These are phyloP conservation scores for Danio aesculapii DNA, from an alignment of 2,797 vertebrate species.

Conservation along the genomic window DNA sequence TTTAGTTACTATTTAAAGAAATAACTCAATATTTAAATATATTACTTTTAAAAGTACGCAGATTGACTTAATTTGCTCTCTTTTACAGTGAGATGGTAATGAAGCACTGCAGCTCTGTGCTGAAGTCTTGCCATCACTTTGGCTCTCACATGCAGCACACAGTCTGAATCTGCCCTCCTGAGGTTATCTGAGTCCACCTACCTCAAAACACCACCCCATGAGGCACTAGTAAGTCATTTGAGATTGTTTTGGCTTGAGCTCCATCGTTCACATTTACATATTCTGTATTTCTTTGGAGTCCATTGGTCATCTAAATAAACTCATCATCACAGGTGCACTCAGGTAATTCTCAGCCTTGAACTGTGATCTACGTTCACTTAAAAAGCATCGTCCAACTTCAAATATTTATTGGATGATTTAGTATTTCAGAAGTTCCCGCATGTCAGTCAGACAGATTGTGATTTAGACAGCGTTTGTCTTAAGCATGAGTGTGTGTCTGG, in stretches of 20 bases:
- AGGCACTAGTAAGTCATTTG: conserved; percentile 43
- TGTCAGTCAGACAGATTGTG: conserved; percentile 52
- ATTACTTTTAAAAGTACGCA: neutral
- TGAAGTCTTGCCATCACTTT: conserved; percentile 7
- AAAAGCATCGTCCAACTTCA: neutral
- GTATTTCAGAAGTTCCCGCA: neutral
- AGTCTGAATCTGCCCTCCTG: conserved; percentile 30
- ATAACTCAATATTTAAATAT: too few species aligned
- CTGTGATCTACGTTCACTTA: neutral
- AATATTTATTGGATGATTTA: neutral
- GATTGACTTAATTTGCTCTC: conserved; percentile 9
- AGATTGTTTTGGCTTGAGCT: conserved; percentile 32
- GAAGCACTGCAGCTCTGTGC: neutral
- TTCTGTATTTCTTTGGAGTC: neutral
- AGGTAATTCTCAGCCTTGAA: conserved; percentile 6
- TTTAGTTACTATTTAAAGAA: too few species aligned
- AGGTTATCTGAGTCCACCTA: conserved; percentile 41
- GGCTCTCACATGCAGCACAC: conserved; percentile 7
- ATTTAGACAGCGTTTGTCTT: conserved; percentile 40
- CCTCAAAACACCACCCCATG: conserved; percentile 38
- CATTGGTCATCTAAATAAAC: neutral
- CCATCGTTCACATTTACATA: conserved; percentile 22
- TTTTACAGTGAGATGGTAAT: conserved; percentile 16
- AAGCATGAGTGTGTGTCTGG: conserved; percentile 33
- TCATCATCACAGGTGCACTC: neutral